Conservation (phyloP, 2,797 vertebrate genomes). For the Numenius phaeopus region DNA sequence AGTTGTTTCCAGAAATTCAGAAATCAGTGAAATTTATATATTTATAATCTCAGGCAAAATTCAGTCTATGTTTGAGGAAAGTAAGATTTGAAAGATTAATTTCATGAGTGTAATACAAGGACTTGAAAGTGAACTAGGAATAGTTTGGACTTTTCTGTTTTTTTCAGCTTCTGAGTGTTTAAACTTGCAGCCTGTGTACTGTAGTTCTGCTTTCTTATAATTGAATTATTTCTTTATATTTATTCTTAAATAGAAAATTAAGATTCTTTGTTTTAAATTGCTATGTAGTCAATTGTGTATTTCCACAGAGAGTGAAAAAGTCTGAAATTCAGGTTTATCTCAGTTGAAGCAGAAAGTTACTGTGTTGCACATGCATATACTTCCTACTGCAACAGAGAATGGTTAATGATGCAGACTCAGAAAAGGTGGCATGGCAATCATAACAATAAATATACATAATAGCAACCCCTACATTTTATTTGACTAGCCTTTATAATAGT, state of each 20-base stretch:
- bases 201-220: not conserved
- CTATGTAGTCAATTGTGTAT: not conserved
- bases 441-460: not conserved
- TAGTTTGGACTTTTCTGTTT: not conserved
- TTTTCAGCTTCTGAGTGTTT: not conserved
- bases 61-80: not conserved
- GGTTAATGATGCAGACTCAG: not conserved
- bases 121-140: not conserved
- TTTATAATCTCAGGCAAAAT: not conserved
- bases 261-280: not conserved
- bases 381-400: not conserved
- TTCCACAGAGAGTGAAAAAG: not conserved
- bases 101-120: not conserved
- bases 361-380: not conserved
- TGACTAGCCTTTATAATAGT: not conserved
- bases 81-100: not conserved
- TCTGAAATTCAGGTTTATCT: not conserved
- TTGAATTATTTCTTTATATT: not conserved
- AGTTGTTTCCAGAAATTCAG: slow-evolving; percentile 13
- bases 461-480: not conserved
- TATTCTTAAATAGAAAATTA: not conserved
- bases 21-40: not conserved
- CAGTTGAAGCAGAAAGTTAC: not conserved
- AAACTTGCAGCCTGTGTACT: not conserved
- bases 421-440: not conserved